Evolutionary conservation across 1,140 invertebrate genomes (phyloP).

Genomic region (Cardiocondyla obscurior): DNA sequence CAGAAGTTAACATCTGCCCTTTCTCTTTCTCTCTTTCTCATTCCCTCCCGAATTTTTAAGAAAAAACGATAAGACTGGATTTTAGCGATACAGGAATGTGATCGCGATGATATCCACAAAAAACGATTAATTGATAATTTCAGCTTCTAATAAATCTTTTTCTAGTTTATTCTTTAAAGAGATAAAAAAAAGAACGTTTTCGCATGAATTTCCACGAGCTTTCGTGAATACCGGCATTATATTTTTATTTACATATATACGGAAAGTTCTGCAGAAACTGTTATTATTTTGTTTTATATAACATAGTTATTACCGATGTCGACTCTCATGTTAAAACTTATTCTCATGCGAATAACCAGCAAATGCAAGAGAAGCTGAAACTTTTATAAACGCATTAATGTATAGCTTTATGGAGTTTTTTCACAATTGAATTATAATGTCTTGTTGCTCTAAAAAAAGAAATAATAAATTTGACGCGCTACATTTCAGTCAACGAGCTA

Average conservation of each 20-base stretch:
- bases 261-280: neutral
- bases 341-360: neutral
- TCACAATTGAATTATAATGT: neutral
- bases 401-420: neutral
- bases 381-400: slow-evolving; percentile 15
- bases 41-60: neutral
- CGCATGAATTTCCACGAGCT: neutral
- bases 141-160: neutral
- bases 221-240: neutral
- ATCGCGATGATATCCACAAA: neutral
- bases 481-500: neutral
- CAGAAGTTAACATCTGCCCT: neutral
- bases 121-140: neutral
- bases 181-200: neutral
- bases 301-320: slow-evolving; percentile 10
- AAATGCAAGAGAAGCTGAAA: neutral
- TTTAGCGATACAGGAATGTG: neutral
- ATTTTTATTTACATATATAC: neutral
- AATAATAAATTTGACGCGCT: neutral
- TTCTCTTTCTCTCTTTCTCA: neutral
- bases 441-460: neutral
- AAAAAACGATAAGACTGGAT: neutral
- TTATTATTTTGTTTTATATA: slow-evolving; percentile 33
- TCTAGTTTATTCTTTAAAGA: neutral
- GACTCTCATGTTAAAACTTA: slow-evolving; percentile 13